Conservation (phyloP, 2,797 vertebrate genomes). For the Notolabrus celidotus region DNA sequence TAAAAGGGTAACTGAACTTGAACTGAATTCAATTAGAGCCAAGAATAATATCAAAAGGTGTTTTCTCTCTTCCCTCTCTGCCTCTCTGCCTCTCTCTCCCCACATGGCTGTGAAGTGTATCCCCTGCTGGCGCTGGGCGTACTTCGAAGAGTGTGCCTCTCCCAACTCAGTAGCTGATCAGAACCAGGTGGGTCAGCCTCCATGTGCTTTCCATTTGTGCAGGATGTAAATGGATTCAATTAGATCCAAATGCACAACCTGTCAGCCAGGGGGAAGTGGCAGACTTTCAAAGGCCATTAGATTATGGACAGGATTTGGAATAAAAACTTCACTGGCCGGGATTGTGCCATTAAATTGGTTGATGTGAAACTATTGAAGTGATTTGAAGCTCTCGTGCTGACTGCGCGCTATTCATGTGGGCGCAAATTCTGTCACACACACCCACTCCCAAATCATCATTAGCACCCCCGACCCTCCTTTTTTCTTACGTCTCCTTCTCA, state of each 20-base stretch:
- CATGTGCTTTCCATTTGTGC: slow-evolving; percentile 86
- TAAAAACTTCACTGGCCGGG: slow-evolving; percentile 77
- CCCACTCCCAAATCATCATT: slow-evolving; percentile 60
- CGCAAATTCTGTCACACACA: slow-evolving; percentile 54
- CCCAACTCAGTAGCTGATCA: slow-evolving; percentile 87
- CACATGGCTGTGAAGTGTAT: slow-evolving; percentile 42
- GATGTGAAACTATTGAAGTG: slow-evolving; percentile 76
- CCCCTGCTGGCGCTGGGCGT: slow-evolving; percentile 74
- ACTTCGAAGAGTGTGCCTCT: slow-evolving; percentile 65
- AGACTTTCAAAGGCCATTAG: slow-evolving; percentile 84
- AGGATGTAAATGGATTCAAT: slow-evolving; percentile 87
- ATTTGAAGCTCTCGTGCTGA: slow-evolving; percentile 72
- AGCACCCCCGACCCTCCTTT: slow-evolving; percentile 8
- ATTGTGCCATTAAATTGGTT: slow-evolving; percentile 77
- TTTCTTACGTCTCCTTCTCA: slow-evolving; percentile 9
- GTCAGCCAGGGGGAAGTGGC: slow-evolving; percentile 82
- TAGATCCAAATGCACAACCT: slow-evolving; percentile 87
- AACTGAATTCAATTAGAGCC: slow-evolving; percentile 67
- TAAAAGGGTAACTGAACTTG: slow-evolving; percentile 48
- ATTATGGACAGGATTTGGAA: slow-evolving; percentile 82
- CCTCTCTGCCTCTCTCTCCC: slow-evolving; percentile 38
- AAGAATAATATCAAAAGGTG: slow-evolving; percentile 69
- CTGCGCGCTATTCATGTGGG: slow-evolving; percentile 59
- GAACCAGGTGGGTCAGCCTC: slow-evolving; percentile 83
- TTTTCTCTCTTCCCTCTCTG: slow-evolving; percentile 48